A percentile compares a stretch with the other conserved stretches of the same genome.
These are phyloP conservation scores for Diabrotica balteata DNA, from an alignment of 2,888 invertebrate genomes.

Conservation along the genomic window DNA sequence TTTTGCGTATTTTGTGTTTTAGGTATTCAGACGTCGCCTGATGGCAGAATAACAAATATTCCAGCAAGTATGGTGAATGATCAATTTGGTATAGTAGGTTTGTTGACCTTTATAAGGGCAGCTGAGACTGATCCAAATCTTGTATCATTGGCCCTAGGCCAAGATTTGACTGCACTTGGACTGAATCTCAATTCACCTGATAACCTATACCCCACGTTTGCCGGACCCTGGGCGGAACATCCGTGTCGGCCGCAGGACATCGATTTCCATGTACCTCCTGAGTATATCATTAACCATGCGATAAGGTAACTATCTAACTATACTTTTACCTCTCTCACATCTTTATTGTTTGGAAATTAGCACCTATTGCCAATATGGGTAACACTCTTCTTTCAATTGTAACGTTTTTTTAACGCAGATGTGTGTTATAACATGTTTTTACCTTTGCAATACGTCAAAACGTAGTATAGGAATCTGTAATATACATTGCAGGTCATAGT, in stretches of 20 bases:
- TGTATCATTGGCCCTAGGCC: constrained; percentile 95
- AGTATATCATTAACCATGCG: constrained; percentile 96
- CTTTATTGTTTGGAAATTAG: too few relatives aligned
- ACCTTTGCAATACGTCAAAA: too few relatives aligned
- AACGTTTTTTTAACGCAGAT: too few relatives aligned
- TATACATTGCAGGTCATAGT: too few relatives aligned
- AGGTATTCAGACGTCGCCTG: constrained; percentile 94
- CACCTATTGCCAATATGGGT: too few relatives aligned
- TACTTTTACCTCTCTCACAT: neutral
- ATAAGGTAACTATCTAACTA: constrained; percentile 71
- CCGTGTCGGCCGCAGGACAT: constrained; percentile 99
- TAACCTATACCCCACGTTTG: constrained; percentile 97
- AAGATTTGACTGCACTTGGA: constrained; percentile 97
- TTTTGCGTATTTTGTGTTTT: constrained; percentile 20
- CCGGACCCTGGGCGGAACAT: constrained; percentile 98
- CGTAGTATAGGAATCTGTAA: too few relatives aligned
- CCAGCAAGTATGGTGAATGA: constrained; percentile 98
- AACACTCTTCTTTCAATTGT: too few relatives aligned
- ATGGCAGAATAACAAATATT: constrained; percentile 98
- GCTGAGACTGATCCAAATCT: constrained; percentile 97
- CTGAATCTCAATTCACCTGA: constrained; percentile 98
- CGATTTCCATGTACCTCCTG: constrained; percentile 97
- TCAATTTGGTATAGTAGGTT: constrained; percentile 99
- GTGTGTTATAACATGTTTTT: too few relatives aligned
- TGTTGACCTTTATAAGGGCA: constrained; percentile 96